Percentiles rank a stretch among this genome's conserved stretches.
Evolutionary conservation across 2,797 vertebrate genomes (phyloP).

Genomic region (Tinamus major): DNA sequence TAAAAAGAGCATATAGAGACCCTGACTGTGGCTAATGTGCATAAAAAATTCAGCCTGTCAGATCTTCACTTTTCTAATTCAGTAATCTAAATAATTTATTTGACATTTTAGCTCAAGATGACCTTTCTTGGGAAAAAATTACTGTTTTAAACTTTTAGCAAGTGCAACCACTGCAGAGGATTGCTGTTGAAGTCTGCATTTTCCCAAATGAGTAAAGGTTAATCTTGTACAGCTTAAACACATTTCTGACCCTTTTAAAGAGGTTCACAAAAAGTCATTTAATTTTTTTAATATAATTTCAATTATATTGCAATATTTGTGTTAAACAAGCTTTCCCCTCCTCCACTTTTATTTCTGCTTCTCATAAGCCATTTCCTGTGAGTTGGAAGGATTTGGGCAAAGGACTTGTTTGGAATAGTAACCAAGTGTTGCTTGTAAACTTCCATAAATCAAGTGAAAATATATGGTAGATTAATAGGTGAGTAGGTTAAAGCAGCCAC

Average conservation of each 20-base stretch:
- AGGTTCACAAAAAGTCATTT: constrained; percentile 77
- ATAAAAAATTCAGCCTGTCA: constrained; percentile 90
- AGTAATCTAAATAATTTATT: constrained; percentile 92
- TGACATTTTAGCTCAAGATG: constrained; percentile 90
- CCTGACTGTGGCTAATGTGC: constrained; percentile 86
- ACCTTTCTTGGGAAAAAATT: constrained; percentile 88
- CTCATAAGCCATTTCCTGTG: neutral
- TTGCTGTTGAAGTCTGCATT: constrained; percentile 82
- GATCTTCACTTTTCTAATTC: constrained; percentile 89
- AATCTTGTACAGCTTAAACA: constrained; percentile 80
- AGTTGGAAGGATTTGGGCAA: constrained; percentile 45
- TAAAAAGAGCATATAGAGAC: constrained; percentile 82
- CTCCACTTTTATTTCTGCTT: constrained; percentile 30
- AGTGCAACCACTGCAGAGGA: constrained; percentile 82
- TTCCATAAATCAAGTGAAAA: constrained; percentile 58
- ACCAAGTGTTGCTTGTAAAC: constrained; percentile 47
- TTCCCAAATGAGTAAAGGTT: constrained; percentile 83
- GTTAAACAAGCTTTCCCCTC: constrained; percentile 31
- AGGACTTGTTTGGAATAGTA: constrained; percentile 52
- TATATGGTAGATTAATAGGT: constrained; percentile 61
- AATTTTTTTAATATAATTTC: constrained; percentile 80
- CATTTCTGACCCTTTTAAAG: constrained; percentile 83
- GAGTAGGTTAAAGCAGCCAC: constrained; percentile 69
- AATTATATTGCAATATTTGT: constrained; percentile 82
- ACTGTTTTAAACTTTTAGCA: constrained; percentile 90